These are phyloP conservation scores for Biston stratarius DNA, from an alignment of 2,888 invertebrate species.

Conservation along the genomic window DNA sequence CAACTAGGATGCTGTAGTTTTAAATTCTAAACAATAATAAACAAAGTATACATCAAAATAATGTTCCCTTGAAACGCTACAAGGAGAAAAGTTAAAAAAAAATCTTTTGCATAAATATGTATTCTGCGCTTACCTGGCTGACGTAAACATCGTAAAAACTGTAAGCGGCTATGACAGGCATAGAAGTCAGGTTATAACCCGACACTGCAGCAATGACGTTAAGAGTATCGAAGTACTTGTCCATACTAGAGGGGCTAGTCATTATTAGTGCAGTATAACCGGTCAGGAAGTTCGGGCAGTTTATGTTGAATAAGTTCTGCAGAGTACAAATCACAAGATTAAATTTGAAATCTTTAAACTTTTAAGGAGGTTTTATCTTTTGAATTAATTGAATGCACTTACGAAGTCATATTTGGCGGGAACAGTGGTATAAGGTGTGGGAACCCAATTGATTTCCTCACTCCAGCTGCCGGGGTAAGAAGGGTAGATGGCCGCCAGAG, in stretches of 20 bases:
- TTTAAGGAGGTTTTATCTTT: neutral
- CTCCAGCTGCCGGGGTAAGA: constrained; percentile 52
- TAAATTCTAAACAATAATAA: too few species aligned
- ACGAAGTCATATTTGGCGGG: constrained; percentile 59
- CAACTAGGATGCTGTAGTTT: too few species aligned
- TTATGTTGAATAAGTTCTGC: constrained; percentile 52
- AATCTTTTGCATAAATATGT: neutral
- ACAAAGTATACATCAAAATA: too few species aligned
- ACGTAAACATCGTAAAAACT: constrained; percentile 50
- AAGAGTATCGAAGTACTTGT: constrained; percentile 41
- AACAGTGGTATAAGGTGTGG: constrained; percentile 61
- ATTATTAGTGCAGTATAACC: constrained; percentile 9
- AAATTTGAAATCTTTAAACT: neutral
- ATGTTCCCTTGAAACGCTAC: too few species aligned
- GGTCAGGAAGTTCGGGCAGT: constrained; percentile 52
- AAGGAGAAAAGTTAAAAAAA: neutral
- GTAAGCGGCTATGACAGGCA: constrained; percentile 25
- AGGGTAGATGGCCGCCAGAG: constrained; percentile 60
- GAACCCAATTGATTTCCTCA: constrained; percentile 55
- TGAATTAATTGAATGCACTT: constrained; percentile 42
- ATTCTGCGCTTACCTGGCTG: constrained; percentile 49
- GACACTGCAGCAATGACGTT: constrained; percentile 37
- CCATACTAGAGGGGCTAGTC: constrained; percentile 31
- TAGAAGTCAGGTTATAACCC: constrained; percentile 31
- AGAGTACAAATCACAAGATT: constrained; percentile 24